Percentiles rank a stretch among this genome's conserved stretches.
Evolutionary conservation across 30 jellyfish, hydroid and myxozoan genomes (phyloP).

Genomic region (Chrysaora quinquecirrha): DNA sequence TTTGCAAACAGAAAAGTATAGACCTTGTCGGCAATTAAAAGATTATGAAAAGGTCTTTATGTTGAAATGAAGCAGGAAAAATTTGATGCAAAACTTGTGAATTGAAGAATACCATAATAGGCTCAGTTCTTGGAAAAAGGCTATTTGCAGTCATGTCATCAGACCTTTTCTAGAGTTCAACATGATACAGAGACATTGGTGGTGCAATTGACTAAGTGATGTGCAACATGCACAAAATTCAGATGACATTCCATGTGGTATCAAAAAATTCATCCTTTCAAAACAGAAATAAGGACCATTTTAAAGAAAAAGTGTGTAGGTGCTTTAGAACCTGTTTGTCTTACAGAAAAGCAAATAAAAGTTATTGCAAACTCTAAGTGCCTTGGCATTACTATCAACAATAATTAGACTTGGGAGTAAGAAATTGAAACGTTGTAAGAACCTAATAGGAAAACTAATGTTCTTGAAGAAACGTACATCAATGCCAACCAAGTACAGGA

Average conservation of each 20-base stretch:
- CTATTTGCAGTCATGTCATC: too few relatives aligned
- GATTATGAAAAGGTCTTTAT: too few relatives aligned
- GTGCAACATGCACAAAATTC: slow-evolving; percentile 19
- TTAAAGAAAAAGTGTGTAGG: slow-evolving; percentile 10
- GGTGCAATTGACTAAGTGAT: slow-evolving; percentile 21
- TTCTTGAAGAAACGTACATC: slow-evolving; percentile 21
- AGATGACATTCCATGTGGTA: slow-evolving; percentile 29
- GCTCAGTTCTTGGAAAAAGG: too few relatives aligned
- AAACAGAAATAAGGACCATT: slow-evolving; percentile 20
- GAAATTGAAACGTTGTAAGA: slow-evolving; percentile 1
- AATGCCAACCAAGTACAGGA: slow-evolving; percentile 10
- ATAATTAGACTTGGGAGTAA: not conserved
- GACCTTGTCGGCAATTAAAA: too few relatives aligned
- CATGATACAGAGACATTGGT: too few relatives aligned
- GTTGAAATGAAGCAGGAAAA: too few relatives aligned
- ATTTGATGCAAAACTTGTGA: too few relatives aligned
- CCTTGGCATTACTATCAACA: not conserved
- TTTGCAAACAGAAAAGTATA: too few relatives aligned
- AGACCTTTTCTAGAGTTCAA: too few relatives aligned
- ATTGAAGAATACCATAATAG: too few relatives aligned
- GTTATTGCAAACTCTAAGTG: not conserved
- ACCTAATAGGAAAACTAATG: slow-evolving; percentile 24
- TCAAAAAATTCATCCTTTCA: slow-evolving; percentile 23
- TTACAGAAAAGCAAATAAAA: slow-evolving; percentile 23
- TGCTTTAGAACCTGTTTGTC: slow-evolving; percentile 35